Evolutionary conservation across 2,797 vertebrate genomes (phyloP), one percentile per base, ranked within the genome.

Genomic region (Pipistrellus nathusii): DNA sequence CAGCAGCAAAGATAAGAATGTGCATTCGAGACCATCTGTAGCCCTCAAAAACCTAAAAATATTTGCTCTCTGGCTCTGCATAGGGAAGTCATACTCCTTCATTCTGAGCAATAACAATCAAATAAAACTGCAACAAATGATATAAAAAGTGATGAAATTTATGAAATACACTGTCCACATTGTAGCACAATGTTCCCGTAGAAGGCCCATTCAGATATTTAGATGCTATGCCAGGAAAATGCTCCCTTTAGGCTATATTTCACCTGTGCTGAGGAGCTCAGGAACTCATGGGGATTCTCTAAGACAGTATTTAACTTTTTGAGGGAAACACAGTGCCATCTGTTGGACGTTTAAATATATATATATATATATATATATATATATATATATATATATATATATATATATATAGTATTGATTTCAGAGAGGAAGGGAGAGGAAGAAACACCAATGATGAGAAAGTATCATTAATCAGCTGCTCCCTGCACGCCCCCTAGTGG

Each of bases 311-410:
- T 94, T 96, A 76, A 76, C 30, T 76, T 96, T 93, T 89, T 89
- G 48, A 96, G 94, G 87, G 82, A 55, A 88, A 71, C 38, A 94
- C 35, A 94, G 95, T 82, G 93, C 90, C 96, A 96, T 95, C 96
- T 96, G 32, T 95, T 96, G 94, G 80, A 30, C 27, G 21, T 55
- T 55, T 51, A 18, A 41, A 44, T 44, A 44, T 44, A 44, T 44
- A 10, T 44, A 10, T 44, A 44, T 44, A 44, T 44, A 44, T 44
- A 11, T 44, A 44, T 44, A 44, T 41, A 41, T 44, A 44, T 44
- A 44, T 44, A 11, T 44, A 44, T 44, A 44, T 41, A 41, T 44
- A 44, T 44, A 44, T 44, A 11, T 44, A 44, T 44, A 44, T 41
- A 41, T 41, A 41, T 53, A 53, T 53, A 53, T 53, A 7, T 53